phyloP scores from a whole-genome alignment of 2,797 vertebrate genomes.

The Pipistrellus kuhlii region DNA sequence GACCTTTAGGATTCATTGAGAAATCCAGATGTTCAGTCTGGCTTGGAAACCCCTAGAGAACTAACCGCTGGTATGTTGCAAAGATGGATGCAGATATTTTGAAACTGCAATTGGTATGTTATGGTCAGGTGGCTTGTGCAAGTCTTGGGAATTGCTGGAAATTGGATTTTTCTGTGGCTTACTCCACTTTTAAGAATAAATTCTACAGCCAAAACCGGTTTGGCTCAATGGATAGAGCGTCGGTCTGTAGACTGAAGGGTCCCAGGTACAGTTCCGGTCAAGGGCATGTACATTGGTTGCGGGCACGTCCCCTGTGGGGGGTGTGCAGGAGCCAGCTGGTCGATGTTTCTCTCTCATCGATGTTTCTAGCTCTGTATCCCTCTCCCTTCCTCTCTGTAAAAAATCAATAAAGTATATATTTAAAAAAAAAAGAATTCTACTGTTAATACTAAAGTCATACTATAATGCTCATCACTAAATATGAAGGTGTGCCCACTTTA shows the following conservation, averaged over 20 bases:
- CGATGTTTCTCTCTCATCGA: too few species aligned
- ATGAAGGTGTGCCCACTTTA: neutral
- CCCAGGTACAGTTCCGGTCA: too few species aligned
- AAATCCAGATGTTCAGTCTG: slow-evolving; percentile 81
- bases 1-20: slow-evolving; percentile 78
- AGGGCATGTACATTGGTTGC: too few species aligned
- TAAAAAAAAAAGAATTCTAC: slow-evolving; percentile 25
- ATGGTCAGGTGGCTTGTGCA: slow-evolving; percentile 42
- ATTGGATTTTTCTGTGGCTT: slow-evolving; percentile 42
- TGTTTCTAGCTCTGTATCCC: too few species aligned
- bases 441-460: neutral
- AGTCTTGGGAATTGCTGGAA: slow-evolving; percentile 1
- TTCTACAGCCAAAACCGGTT: neutral
- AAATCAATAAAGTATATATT: too few species aligned
- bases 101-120: slow-evolving; percentile 67
- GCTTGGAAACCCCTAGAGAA: slow-evolving; percentile 69
- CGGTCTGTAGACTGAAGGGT: too few species aligned
- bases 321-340: too few species aligned
- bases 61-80: slow-evolving; percentile 48
- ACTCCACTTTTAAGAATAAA: slow-evolving; percentile 40
- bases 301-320: too few species aligned
- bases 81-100: slow-evolving; percentile 72
- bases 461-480: neutral
- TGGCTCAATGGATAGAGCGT: too few species aligned
- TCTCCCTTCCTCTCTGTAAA: too few species aligned